Percentiles rank a stretch among this genome's conserved stretches.
These are phyloP conservation scores for Tenthredo notha DNA, from an alignment of 2,888 invertebrate genomes.

Conservation along the genomic window DNA sequence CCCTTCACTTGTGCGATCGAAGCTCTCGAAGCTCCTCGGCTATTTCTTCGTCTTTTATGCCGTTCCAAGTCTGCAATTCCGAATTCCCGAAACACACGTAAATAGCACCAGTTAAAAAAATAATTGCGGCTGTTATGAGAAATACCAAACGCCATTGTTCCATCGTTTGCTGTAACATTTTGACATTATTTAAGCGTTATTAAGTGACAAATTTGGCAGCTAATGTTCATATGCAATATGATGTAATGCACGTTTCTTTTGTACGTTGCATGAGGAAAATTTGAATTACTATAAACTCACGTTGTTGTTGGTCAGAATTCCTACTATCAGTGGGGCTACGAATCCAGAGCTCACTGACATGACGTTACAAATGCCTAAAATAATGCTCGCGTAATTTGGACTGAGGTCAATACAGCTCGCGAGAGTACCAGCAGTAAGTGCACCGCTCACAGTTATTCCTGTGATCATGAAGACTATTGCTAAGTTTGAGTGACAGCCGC, in stretches of 20 bases:
- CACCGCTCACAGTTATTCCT: constrained; percentile 81
- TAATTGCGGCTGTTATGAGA: constrained; percentile 70
- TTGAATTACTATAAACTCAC: constrained; percentile 78
- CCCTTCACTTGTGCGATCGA: neutral
- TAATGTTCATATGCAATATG: constrained; percentile 65
- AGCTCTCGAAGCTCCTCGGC: constrained; percentile 56
- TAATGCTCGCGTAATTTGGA: constrained; percentile 82
- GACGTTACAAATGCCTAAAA: constrained; percentile 83
- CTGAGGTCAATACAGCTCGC: constrained; percentile 85
- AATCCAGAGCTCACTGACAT: constrained; percentile 82
- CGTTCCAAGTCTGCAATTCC: constrained; percentile 73
- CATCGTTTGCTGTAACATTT: constrained; percentile 73
- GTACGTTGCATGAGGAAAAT: neutral
- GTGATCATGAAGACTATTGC: constrained; percentile 82
- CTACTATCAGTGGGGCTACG: too few relatives aligned
- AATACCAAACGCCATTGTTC: constrained; percentile 74
- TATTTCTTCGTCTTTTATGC: neutral
- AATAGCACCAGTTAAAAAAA: constrained; percentile 65
- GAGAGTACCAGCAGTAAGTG: constrained; percentile 73
- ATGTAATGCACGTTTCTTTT: neutral
- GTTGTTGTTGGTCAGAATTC: constrained; percentile 82
- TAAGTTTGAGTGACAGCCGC: too few relatives aligned
- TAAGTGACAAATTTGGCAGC: too few relatives aligned
- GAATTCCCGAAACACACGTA: constrained; percentile 71
- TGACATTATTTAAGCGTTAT: neutral